phyloP scores from a whole-genome alignment of 1,140 invertebrate genomes.

The Atopsyche davidsoni region DNA sequence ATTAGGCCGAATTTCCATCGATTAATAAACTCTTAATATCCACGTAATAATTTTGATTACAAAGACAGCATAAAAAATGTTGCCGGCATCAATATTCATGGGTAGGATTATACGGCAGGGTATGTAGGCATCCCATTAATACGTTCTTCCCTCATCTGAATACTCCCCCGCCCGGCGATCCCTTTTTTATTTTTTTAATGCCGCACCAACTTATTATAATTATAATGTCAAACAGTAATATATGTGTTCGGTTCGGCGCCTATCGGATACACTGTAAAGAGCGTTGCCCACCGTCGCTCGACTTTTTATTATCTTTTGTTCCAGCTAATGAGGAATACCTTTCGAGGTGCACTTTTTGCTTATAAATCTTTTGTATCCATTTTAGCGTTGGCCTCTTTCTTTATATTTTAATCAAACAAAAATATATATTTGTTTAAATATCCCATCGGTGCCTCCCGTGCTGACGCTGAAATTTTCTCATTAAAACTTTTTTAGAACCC shows the following conservation, averaged over 20 bases:
- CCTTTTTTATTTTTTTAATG: slow-evolving; percentile 26
- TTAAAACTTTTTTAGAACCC: no score
- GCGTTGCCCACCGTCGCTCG: background rate
- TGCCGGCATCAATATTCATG: slow-evolving; percentile 29
- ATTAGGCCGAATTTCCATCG: no score
- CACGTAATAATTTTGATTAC: slow-evolving; percentile 7
- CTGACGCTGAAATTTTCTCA: no score
- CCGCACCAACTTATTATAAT: slow-evolving; percentile 31
- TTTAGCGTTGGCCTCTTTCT: no score
- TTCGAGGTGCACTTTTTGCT: no score
- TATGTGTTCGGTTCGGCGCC: slow-evolving; percentile 30
- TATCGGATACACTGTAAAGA: slow-evolving; percentile 23
- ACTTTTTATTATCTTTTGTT: no score
- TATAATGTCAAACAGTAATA: slow-evolving; percentile 31
- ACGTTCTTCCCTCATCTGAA: slow-evolving; percentile 29
- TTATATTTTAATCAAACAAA: no score
- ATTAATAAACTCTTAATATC: slow-evolving; percentile 5
- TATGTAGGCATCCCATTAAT: slow-evolving; percentile 27
- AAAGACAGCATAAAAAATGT: slow-evolving; percentile 20
- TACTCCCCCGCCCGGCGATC: slow-evolving; percentile 7
- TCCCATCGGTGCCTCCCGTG: no score
- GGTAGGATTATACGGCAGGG: slow-evolving; percentile 18
- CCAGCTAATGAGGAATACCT: no score
- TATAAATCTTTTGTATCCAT: no score
- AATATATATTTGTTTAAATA: no score